Conservation (phyloP, 2,888 invertebrate species). For the Agrypnus murinus region DNA sequence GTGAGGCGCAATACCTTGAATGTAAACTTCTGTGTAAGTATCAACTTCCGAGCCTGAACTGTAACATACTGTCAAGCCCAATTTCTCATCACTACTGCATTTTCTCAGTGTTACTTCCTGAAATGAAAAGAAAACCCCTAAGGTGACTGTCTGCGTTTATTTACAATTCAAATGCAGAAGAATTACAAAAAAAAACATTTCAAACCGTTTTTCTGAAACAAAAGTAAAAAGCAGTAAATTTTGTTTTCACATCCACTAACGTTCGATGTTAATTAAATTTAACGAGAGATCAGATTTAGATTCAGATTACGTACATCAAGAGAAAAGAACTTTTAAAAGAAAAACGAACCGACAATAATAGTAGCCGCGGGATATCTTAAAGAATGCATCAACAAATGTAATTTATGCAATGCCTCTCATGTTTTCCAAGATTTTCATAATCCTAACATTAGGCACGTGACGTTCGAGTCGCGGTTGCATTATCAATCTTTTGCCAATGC, state of each 20-base stretch:
- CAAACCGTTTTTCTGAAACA: too few species aligned
- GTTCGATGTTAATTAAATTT: too few species aligned
- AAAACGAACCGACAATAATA: too few species aligned
- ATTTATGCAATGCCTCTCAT: constrained; percentile 20
- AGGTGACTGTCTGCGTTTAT: not conserved
- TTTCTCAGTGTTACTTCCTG: constrained; percentile 81
- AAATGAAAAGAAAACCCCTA: constrained; percentile 66
- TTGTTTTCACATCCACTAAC: too few species aligned
- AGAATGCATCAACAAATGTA: constrained; percentile 10
- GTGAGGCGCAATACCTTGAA: constrained; percentile 78
- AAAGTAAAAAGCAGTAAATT: too few species aligned
- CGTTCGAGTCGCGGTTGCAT: constrained; percentile 43
- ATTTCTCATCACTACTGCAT: constrained; percentile 75
- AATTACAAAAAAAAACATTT: too few species aligned
- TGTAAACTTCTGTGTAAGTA: constrained; percentile 78
- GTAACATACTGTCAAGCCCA: constrained; percentile 81
- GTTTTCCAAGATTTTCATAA: constrained; percentile 36
- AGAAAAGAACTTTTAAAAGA: too few species aligned
- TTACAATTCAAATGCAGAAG: not conserved
- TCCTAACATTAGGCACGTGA: constrained; percentile 39
- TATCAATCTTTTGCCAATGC: constrained; percentile 60
- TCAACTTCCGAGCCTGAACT: constrained; percentile 75
- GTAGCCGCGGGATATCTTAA: not conserved
- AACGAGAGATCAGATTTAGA: too few species aligned
- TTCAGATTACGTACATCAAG: too few species aligned